Base-by-base conservation (phyloP, 2,888 invertebrate species). In the Blera fallax region DNA sequence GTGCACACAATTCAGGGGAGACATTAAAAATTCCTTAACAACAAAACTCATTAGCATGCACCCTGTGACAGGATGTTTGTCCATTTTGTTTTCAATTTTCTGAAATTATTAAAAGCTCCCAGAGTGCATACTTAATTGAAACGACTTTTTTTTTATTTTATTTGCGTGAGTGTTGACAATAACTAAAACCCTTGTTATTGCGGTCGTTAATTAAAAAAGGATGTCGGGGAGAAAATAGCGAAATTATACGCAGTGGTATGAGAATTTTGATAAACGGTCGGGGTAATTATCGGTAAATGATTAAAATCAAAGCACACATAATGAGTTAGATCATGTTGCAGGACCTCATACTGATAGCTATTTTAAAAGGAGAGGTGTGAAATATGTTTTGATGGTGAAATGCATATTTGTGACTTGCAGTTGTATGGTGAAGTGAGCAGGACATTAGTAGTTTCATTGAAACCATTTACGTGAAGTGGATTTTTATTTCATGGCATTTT, bases 21-120 rank as follows among this genome's bases (percentile, higher is more conserved):
- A 34, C 32, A 45, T 54, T 65, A 45, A 64, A 64, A 74, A 54
- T 32, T 43, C 21, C 10, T 14, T 43, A 32, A 64, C 40, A 45
- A 64, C 62, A 32, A 64, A 74, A 24, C 21, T 64, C 43, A 74
- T 64, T 64, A 74, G 40, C 32, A 43, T 74, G 11, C 43, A 24
- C 54, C 54, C 64, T 64, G 64, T 64, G 24, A 29, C 65, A 65
- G 65, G 56, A 65, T 48, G 34, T 48, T 45, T 54, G 10, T 40
- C 37, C 45, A 45, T 45, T 76, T 76, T 45, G 16, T 65, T 45
- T 34, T 10, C 37, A 58, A 18, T 72, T 34, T 37, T 16, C 34
- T 21, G 32, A 34, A 34, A 65, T 48, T 34, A 50, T 24, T 18
- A 21, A 34, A 34, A 48, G 21, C 10, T 72, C 58, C 24, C 18